Evolutionary conservation across 2,888 invertebrate species (phyloP).

Genomic region (Notocelia uddmanniana): DNA sequence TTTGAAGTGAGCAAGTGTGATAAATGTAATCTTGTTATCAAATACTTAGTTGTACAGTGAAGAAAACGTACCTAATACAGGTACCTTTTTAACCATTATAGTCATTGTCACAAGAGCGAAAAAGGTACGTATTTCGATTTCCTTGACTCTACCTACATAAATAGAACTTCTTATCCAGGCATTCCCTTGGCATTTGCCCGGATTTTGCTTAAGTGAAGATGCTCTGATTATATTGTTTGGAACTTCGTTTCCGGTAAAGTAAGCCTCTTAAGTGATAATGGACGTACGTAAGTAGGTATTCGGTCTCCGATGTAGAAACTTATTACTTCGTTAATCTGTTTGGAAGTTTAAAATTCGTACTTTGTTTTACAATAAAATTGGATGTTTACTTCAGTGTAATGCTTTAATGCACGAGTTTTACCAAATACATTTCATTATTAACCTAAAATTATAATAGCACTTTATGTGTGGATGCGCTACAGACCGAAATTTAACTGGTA

Average conservation of each 20-base stretch:
- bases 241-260: constrained; percentile 29
- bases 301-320: constrained; percentile 26
- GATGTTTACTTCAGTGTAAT: background rate
- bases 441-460: too few relatives aligned
- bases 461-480: too few relatives aligned
- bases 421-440: too few relatives aligned
- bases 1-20: too few relatives aligned
- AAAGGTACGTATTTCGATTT: too few relatives aligned
- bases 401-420: too few relatives aligned
- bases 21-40: too few relatives aligned
- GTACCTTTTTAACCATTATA: too few relatives aligned
- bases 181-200: constrained; percentile 26
- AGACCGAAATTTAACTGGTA: too few relatives aligned
- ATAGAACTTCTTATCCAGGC: constrained; percentile 23
- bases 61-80: too few relatives aligned
- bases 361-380: background rate
- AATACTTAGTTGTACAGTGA: too few relatives aligned
- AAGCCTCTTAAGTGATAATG: constrained; percentile 35
- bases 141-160: background rate
- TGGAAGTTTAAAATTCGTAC: background rate
- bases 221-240: constrained; percentile 30
- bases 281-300: background rate
- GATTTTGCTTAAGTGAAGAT: constrained; percentile 36
- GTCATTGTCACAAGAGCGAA: too few relatives aligned
- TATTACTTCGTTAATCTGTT: constrained; percentile 28